Percentiles rank a stretch among this genome's conserved stretches.
Evolutionary conservation across 1,140 invertebrate species (phyloP).

Genomic region (Ericerus pela): DNA sequence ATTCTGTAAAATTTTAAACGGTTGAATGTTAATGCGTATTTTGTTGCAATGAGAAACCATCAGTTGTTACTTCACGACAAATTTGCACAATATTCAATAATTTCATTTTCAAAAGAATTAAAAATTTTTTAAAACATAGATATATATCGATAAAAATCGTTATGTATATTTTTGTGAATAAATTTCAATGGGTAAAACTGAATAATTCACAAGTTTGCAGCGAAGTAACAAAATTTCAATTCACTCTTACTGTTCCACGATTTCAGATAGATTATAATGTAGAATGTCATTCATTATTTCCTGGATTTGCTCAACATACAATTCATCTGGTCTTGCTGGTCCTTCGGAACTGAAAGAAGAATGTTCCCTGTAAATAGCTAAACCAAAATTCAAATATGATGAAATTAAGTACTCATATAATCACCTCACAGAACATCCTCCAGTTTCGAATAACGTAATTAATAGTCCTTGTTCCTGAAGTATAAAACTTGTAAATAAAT

Average conservation of each 20-base stretch:
- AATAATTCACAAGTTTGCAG: too few relatives aligned
- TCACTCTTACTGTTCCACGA: neutral
- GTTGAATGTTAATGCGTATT: too few relatives aligned
- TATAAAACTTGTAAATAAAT: slow-evolving; percentile 7
- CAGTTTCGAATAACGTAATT: slow-evolving; percentile 54
- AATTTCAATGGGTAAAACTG: too few relatives aligned
- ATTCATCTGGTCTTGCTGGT: neutral
- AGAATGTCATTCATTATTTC: neutral
- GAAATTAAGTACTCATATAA: neutral
- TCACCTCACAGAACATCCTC: slow-evolving; percentile 34
- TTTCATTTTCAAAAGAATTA: too few relatives aligned
- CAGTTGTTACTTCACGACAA: too few relatives aligned
- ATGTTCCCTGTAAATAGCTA: too few relatives aligned
- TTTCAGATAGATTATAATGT: neutral
- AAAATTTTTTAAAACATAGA: too few relatives aligned
- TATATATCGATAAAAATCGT: too few relatives aligned
- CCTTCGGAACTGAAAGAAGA: neutral
- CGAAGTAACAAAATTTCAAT: neutral
- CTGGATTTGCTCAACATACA: neutral
- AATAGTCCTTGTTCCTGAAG: slow-evolving; percentile 35
- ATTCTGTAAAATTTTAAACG: too few relatives aligned
- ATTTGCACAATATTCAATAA: too few relatives aligned
- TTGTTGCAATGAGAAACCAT: too few relatives aligned
- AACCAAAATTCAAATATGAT: neutral
- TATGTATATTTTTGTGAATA: too few relatives aligned